Evolutionary conservation across 2,888 invertebrate genomes (phyloP), one percentile per base, ranked within the genome.

Genomic region (Chesias legatella): DNA sequence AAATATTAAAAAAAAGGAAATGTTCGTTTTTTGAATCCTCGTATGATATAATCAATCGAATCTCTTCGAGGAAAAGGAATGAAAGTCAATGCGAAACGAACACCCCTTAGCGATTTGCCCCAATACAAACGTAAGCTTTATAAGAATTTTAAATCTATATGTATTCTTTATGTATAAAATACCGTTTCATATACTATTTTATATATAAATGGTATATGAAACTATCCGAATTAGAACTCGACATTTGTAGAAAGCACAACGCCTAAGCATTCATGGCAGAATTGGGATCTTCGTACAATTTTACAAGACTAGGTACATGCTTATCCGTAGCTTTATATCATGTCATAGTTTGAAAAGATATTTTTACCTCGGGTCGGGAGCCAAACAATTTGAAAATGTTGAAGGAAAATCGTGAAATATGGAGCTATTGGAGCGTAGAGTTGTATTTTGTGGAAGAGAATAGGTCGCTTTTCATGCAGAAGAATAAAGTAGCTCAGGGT

Each of bases 311-410:
- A 5, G 2, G 6, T 35, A 20, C n/a, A 22, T 22, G 22, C 11
- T 27, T 34, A 38, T 37, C 38, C 31, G 31, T 20, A 43, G 17
- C 28, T 30, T 44, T 39, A 20, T 44, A 39, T 44, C 38, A 39
- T 44, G 43, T 35, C 34, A 38, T 39, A 20, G 34, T 44, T 39
- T 32, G 27, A 44, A 44, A 39, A 27, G 34, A 39, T 44, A 44
- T 44, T 44, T 38, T 44, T 44, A 39, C 43, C 38, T 32, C 31
- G 31, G 34, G 43, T 32, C 31, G 34, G 34, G 43, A 39, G 9
- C 34, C 38, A 35, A 44, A 38, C 39, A 31, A 34, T 44, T 44
- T 38, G 23, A 35, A 34, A 39, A 35, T 44, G 38, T 25, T 28
- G 23, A 34, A 32, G 30, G 31, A 44, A 44, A 34, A 39, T 39